phyloP scores from a whole-genome alignment of 2,888 invertebrate genomes.

The Eupithecia centaureata region DNA sequence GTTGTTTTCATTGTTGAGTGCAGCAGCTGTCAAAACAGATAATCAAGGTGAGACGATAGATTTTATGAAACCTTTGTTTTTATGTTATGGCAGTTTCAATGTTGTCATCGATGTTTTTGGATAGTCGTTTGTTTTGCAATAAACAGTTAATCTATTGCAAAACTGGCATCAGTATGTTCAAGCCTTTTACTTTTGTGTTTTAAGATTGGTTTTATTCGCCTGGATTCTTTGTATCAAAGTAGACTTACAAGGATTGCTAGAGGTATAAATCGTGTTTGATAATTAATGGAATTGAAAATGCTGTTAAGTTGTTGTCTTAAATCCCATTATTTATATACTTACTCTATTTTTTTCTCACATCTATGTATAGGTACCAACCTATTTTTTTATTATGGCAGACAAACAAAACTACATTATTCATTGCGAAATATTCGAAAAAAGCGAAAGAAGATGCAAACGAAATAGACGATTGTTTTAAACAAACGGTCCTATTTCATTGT shows the following conservation, averaged over 20 bases:
- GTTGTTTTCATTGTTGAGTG: constrained; percentile 65
- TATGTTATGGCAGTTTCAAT: constrained; percentile 14
- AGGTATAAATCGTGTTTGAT: too few relatives aligned
- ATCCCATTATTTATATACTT: too few relatives aligned
- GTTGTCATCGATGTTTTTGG: constrained; percentile 43
- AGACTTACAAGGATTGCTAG: too few relatives aligned
- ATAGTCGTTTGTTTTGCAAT: constrained; percentile 18
- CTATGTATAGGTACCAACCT: too few relatives aligned
- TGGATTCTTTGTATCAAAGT: neutral
- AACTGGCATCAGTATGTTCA: neutral
- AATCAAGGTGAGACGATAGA: constrained; percentile 71
- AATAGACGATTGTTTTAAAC: too few relatives aligned
- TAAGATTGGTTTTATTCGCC: neutral
- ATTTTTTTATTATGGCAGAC: neutral
- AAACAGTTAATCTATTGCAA: constrained; percentile 3
- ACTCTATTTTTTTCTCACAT: too few relatives aligned
- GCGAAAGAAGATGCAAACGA: too few relatives aligned
- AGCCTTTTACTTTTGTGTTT: constrained; percentile 12
- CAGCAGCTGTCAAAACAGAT: constrained; percentile 75
- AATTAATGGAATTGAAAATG: too few relatives aligned
- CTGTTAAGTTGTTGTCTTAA: too few relatives aligned
- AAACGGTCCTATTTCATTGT: neutral
- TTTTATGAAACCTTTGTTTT: constrained; percentile 52
- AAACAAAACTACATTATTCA: neutral
- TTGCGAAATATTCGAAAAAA: neutral